Percentiles rank a stretch among this genome's conserved stretches.
These are phyloP conservation scores for Azemiops feae DNA, from an alignment of 2,113 vertebrate genomes.

Conservation along the genomic window DNA sequence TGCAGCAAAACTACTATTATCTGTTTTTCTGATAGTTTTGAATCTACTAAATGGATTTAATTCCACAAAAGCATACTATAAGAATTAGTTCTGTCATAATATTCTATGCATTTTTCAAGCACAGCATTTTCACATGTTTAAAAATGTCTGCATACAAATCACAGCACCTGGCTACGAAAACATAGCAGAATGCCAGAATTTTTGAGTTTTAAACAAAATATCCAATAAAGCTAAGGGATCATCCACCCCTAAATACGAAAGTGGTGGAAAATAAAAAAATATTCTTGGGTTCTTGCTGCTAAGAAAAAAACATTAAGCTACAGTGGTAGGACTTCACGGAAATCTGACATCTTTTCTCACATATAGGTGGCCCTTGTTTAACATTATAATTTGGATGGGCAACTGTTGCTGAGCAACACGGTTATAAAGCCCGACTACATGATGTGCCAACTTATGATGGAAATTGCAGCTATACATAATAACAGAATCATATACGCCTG, in stretches of 20 bases:
- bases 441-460: no score
- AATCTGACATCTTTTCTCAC: background rate
- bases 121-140: background rate
- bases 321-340: background rate
- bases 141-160: background rate
- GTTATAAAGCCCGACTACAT: no score
- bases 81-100: background rate
- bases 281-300: background rate
- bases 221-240: background rate
- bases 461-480: background rate
- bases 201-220: background rate
- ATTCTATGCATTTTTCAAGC: background rate
- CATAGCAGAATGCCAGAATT: background rate
- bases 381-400: no score
- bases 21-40: background rate
- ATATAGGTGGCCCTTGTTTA: no score
- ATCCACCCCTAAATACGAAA: background rate
- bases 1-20: background rate
- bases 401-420: no score
- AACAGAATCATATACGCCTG: background rate
- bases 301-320: background rate
- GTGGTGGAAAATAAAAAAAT: background rate
- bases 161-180: background rate
- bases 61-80: background rate
- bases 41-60: background rate